These are phyloP conservation scores for Litoditis marina DNA, from an alignment of 2,888 invertebrate species.

Conservation along the genomic window DNA sequence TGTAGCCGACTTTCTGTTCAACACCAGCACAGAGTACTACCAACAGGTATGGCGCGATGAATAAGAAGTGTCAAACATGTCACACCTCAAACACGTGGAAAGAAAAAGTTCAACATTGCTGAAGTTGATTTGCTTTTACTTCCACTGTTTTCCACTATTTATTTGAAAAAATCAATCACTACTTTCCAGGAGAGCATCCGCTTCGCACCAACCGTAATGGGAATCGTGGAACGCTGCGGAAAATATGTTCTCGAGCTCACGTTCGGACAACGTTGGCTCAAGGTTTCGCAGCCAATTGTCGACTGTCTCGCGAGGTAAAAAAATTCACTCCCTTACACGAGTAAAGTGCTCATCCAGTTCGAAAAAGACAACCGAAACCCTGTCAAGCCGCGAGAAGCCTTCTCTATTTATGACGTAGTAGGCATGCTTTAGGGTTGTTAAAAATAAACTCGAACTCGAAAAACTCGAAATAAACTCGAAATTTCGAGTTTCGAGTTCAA, in stretches of 20 bases:
- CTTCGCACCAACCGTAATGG: slow-evolving; percentile 38
- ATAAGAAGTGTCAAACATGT: background rate
- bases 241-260: slow-evolving; percentile 34
- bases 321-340: too few species aligned
- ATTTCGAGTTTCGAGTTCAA: too few species aligned
- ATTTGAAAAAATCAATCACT: background rate
- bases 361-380: too few species aligned
- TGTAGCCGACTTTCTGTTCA: slow-evolving; percentile 11
- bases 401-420: background rate
- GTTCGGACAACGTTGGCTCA: slow-evolving; percentile 49
- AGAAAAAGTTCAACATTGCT: slow-evolving; percentile 21
- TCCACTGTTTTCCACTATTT: too few species aligned
- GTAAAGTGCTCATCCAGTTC: background rate
- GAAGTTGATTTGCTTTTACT: too few species aligned
- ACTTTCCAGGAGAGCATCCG: slow-evolving; percentile 32
- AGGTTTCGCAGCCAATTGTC: slow-evolving; percentile 43
- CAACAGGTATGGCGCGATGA: slow-evolving; percentile 5
- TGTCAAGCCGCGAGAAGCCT: background rate
- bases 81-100: too few species aligned
- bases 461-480: too few species aligned
- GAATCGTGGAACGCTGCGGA: slow-evolving; percentile 45
- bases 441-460: too few species aligned
- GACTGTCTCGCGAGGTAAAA: slow-evolving; percentile 37
- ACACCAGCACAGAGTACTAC: slow-evolving; percentile 12
- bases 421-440: background rate